Percentiles rank a stretch among this genome's conserved stretches.
phyloP scores from a whole-genome alignment of 2,888 invertebrate species.

The Erebia aethiops region DNA sequence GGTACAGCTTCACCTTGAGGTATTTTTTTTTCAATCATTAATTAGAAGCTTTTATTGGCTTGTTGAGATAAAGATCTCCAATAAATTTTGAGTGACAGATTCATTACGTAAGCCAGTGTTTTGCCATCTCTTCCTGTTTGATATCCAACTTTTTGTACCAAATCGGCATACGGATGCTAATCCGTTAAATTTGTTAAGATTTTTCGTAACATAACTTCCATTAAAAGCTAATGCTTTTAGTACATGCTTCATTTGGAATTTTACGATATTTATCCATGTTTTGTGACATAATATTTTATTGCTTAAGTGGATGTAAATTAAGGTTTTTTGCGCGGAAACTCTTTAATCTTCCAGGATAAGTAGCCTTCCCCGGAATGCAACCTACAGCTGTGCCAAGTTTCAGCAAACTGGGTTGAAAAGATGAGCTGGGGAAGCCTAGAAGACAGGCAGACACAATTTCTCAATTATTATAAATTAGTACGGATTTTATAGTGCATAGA shows the following conservation, averaged over 20 bases:
- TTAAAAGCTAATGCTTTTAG: slow-evolving; percentile 19
- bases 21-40: slow-evolving; percentile 62
- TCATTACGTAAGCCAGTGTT: slow-evolving; percentile 71
- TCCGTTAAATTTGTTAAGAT: background rate
- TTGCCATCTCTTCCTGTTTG: slow-evolving; percentile 62
- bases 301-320: background rate
- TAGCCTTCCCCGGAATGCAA: too few species aligned
- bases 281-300: background rate
- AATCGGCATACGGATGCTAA: slow-evolving; percentile 5
- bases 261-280: slow-evolving; percentile 12
- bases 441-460: too few species aligned
- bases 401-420: too few species aligned
- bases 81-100: slow-evolving; percentile 73
- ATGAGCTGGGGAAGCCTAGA: too few species aligned
- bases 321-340: too few species aligned
- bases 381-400: too few species aligned
- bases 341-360: too few species aligned
- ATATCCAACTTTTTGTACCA: slow-evolving; percentile 25
- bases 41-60: slow-evolving; percentile 69
- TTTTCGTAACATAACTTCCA: slow-evolving; percentile 18
- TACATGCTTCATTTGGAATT: slow-evolving; percentile 19
- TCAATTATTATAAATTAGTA: too few species aligned
- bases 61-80: slow-evolving; percentile 67
- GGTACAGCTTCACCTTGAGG: slow-evolving; percentile 28
- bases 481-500: too few species aligned